Evolutionary conservation across 2,888 invertebrate species (phyloP), one percentile per base, ranked within the genome.

Genomic region (Microctonus hyperodae): DNA sequence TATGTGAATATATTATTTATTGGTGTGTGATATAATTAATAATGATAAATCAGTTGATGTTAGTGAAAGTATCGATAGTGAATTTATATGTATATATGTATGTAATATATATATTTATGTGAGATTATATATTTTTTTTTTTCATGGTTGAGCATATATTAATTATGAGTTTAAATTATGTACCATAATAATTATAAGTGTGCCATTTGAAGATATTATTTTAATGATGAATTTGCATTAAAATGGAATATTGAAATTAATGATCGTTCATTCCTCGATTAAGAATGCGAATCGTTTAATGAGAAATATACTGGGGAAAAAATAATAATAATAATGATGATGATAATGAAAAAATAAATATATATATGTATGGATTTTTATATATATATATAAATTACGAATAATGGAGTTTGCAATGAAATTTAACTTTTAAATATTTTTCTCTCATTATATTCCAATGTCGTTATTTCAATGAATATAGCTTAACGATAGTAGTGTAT

Each of bases 211-310:
- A 16, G 25, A 40, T 40, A 51, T 58, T 58, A 65, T 65, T 65
- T 55, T 59, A 59, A 59, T 65, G 75, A 72, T 74, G 79, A 78
- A 81, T 82, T 80, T 81, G 77, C 81, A 83, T 82, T 82, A 81
- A 82, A 80, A 80, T 44, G 16, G 80, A 79, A 83, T 81, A 82
- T 82, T 82, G 81, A 81, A 83, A 83, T 82, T 80, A 82, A 82
- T 82, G 81, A 81, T 81, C 80, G 80, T 79, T 78, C 44, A 44
- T 44, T 44, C 77, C 79, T 81, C 79, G 11, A 81, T 82, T 82
- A 81, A 77, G 78, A 80, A 83, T 82, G 80, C 81, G 76, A 75
- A 74, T 74, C 76, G 76, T 74, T 61, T 50, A 22, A 44, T 44
- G 44, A 44, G 44, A 44, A 44, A 44, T 50, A 22, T 50, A 50